phyloP scores from a whole-genome alignment of 2,797 vertebrate species.

The Esox masquinongy region DNA sequence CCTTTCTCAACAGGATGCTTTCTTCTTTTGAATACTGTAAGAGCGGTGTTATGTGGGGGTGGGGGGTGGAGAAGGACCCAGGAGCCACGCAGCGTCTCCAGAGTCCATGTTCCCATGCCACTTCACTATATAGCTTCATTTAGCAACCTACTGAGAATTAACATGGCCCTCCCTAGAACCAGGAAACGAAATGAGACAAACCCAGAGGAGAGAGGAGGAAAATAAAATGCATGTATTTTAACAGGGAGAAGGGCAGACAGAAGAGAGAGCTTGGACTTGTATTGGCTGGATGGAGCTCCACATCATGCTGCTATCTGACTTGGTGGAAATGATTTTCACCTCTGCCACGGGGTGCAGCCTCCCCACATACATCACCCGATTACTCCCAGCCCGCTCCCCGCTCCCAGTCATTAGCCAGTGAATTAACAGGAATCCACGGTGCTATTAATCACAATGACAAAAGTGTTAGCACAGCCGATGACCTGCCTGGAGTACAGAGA shows the following conservation, averaged over 20 bases:
- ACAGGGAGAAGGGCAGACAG: slow-evolving; percentile 69
- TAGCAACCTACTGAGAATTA: slow-evolving; percentile 75
- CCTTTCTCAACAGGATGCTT: background rate
- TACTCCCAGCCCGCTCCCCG: slow-evolving; percentile 80
- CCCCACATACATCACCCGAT: slow-evolving; percentile 96
- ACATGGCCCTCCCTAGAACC: background rate
- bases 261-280: background rate
- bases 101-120: slow-evolving; percentile 46
- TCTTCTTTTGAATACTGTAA: background rate
- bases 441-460: slow-evolving; percentile 99
- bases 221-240: slow-evolving; percentile 94
- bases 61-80: background rate
- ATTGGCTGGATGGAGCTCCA: background rate
- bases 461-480: slow-evolving; percentile 84
- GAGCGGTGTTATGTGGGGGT: background rate
- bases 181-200: slow-evolving; percentile 31
- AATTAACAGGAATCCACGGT: slow-evolving; percentile 94
- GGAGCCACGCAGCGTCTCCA: background rate
- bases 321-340: slow-evolving; percentile 96
- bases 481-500: slow-evolving; percentile 81
- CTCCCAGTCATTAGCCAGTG: slow-evolving; percentile 98
- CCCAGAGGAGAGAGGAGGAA: slow-evolving; percentile 47
- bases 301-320: slow-evolving; percentile 82
- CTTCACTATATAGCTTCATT: slow-evolving; percentile 79
- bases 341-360: slow-evolving; percentile 89